Conservation (phyloP, 2,888 invertebrate species). For the Drosophila prolongata region DNA sequence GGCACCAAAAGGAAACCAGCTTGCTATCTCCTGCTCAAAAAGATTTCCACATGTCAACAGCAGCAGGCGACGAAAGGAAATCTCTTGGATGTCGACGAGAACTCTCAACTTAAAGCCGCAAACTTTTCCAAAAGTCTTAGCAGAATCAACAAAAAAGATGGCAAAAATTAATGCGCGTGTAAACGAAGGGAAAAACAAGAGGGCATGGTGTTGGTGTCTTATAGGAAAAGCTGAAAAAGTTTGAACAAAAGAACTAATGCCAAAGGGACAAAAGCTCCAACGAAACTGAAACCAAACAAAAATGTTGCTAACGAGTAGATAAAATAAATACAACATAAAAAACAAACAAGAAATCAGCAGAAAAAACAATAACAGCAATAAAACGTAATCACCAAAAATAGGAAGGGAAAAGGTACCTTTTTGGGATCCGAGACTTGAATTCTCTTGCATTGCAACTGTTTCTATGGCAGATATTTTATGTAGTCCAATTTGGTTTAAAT, state of each 20-base stretch:
- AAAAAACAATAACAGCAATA: constrained; percentile 23
- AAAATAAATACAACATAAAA: constrained; percentile 57
- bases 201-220: not conserved
- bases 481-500: not conserved
- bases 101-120: constrained; percentile 34
- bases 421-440: constrained; percentile 2
- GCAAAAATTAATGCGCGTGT: constrained; percentile 68
- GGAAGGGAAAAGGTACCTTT: constrained; percentile 4
- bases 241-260: constrained; percentile 42
- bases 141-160: constrained; percentile 23
- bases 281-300: constrained; percentile 50
- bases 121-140: constrained; percentile 50
- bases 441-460: constrained; percentile 11
- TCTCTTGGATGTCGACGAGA: constrained; percentile 23
- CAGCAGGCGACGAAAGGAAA: constrained; percentile 39
- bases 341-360: constrained; percentile 12
- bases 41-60: constrained; percentile 60
- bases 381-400: constrained; percentile 16
- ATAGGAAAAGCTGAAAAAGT: constrained; percentile 25
- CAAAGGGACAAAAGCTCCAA: constrained; percentile 38
- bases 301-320: constrained; percentile 63
- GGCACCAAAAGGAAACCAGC: constrained; percentile 8
- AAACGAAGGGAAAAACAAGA: constrained; percentile 45
- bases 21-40: constrained; percentile 15
- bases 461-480: not conserved